Evolutionary conservation across 2,113 vertebrate species (phyloP).

Genomic region (Heteronetta atricapilla): DNA sequence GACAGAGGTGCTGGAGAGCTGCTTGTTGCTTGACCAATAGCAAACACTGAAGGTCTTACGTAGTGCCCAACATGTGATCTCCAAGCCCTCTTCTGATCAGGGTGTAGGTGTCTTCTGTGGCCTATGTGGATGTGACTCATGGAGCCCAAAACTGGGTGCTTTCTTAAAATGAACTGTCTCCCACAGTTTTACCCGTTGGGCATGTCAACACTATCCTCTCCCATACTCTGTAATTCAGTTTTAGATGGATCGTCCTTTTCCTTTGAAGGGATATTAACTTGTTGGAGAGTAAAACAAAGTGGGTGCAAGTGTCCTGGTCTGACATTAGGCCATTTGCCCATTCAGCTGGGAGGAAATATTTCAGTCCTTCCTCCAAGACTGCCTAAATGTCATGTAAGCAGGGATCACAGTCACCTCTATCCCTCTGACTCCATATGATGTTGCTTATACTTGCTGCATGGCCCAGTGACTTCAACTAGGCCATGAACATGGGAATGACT

Average conservation of each 20-base stretch:
- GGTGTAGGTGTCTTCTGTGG: background rate
- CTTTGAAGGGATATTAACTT: background rate
- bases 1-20: background rate
- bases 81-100: background rate
- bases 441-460: background rate
- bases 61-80: background rate
- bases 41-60: background rate
- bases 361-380: background rate
- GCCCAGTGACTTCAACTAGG: background rate
- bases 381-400: background rate
- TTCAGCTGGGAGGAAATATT: background rate
- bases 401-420: background rate
- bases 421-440: background rate
- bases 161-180: background rate
- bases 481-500: background rate
- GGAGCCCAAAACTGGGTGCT: background rate
- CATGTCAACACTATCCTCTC: too few species aligned
- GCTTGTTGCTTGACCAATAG: background rate
- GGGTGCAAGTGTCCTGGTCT: background rate
- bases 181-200: background rate
- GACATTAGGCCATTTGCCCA: background rate
- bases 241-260: background rate
- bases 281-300: background rate
- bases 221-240: background rate
- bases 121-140: background rate